Conservation (phyloP, 2,113 vertebrate species). For the Panurus biarmicus region DNA sequence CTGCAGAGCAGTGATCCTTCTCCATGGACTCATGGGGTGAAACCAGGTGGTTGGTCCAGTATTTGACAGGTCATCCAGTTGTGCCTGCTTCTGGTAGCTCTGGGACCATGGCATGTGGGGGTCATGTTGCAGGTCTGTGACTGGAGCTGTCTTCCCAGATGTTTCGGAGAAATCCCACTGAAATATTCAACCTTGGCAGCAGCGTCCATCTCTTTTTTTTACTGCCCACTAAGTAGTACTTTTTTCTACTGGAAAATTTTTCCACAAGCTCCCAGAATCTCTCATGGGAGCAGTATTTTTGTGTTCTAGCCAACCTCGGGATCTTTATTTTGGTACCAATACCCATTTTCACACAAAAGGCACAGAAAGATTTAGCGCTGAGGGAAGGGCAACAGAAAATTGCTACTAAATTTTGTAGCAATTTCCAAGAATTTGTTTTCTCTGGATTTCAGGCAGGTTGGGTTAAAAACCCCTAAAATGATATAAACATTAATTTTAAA, state of each 20-base stretch:
- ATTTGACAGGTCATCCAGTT: neutral
- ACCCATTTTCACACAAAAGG: neutral
- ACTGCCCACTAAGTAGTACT: neutral
- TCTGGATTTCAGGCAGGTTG: conserved; percentile 56
- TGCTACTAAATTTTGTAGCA: conserved; percentile 8
- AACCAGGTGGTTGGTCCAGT: neutral
- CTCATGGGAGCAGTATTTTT: neutral
- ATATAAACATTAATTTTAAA: conserved; percentile 67
- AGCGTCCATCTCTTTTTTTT: neutral
- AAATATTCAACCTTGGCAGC: neutral
- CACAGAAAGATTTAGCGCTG: neutral
- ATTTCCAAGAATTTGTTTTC: neutral
- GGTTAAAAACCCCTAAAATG: conserved; percentile 36
- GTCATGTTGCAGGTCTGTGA: neutral
- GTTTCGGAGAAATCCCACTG: neutral
- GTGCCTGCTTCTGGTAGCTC: neutral
- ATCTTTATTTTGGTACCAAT: neutral
- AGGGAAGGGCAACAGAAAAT: neutral
- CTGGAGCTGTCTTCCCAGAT: neutral
- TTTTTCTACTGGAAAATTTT: neutral
- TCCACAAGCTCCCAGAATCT: neutral
- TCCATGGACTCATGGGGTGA: neutral
- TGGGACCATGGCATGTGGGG: fast-evolving
- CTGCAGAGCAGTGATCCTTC: neutral
- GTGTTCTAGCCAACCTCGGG: neutral